These are phyloP conservation scores for Pseudomyrmex gracilis DNA, from an alignment of 1,140 invertebrate species.

Conservation along the genomic window DNA sequence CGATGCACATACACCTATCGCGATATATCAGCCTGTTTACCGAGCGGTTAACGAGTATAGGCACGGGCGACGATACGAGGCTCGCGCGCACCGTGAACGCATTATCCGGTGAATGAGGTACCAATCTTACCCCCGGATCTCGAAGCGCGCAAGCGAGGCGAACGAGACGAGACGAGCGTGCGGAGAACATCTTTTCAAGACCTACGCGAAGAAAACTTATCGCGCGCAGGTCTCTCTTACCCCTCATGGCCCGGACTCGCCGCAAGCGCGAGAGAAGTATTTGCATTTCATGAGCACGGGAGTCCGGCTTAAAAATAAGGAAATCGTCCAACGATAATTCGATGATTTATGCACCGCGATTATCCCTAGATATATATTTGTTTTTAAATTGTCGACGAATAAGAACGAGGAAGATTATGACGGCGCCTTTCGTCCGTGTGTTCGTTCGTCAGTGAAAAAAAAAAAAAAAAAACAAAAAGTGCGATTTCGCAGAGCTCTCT, in stretches of 20 bases:
- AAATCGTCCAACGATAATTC: slow-evolving; percentile 31
- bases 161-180: slow-evolving; percentile 47
- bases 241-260: neutral
- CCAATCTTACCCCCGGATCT: slow-evolving; percentile 71
- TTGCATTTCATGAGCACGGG: slow-evolving; percentile 69
- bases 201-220: slow-evolving; percentile 67
- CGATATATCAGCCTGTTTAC: slow-evolving; percentile 71
- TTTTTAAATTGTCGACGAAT: slow-evolving; percentile 11
- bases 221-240: slow-evolving; percentile 17
- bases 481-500: neutral
- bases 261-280: slow-evolving; percentile 61
- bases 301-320: slow-evolving; percentile 1
- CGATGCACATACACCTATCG: slow-evolving; percentile 57
- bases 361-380: slow-evolving; percentile 9
- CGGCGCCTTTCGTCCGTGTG: neutral
- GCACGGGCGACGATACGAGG: slow-evolving; percentile 57
- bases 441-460: neutral
- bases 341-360: slow-evolving; percentile 25
- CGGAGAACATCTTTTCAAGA: slow-evolving; percentile 64
- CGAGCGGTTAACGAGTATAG: slow-evolving; percentile 69
- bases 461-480: too few species aligned
- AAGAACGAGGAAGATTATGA: too few species aligned
- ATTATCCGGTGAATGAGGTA: slow-evolving; percentile 71
- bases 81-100: slow-evolving; percentile 62
- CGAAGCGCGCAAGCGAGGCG: slow-evolving; percentile 16